A percentile compares a stretch with the other conserved stretches of the same genome.
phyloP scores from a whole-genome alignment of 2,888 invertebrate species.

The Anthoptus insignis region DNA sequence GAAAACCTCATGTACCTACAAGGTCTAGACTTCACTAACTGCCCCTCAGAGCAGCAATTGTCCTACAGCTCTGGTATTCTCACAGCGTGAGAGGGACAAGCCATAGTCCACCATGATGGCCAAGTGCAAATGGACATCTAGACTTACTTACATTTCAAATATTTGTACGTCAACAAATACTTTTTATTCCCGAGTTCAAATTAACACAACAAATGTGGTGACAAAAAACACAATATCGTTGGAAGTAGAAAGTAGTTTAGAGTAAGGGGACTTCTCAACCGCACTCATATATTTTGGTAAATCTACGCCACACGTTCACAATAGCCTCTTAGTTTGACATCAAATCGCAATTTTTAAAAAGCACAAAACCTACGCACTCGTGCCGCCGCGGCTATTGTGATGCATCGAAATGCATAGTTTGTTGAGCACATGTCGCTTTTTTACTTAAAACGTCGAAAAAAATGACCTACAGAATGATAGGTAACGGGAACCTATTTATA shows the following conservation, averaged over 20 bases:
- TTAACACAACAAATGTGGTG: not conserved
- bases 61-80: too few relatives aligned
- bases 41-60: too few relatives aligned
- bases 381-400: constrained; percentile 65
- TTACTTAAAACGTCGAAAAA: constrained; percentile 67
- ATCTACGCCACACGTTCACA: constrained; percentile 66
- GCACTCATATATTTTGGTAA: constrained; percentile 48
- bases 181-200: not conserved
- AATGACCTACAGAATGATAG: constrained; percentile 78
- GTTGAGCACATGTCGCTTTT: constrained; percentile 83
- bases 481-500: constrained; percentile 77
- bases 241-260: not conserved
- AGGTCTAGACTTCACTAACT: too few relatives aligned
- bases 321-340: constrained; percentile 71
- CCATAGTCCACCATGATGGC: too few relatives aligned
- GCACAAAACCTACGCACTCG: constrained; percentile 67
- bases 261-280: constrained; percentile 45
- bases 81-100: too few relatives aligned
- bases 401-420: constrained; percentile 84
- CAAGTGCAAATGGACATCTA: too few relatives aligned
- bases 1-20: too few relatives aligned
- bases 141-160: too few relatives aligned
- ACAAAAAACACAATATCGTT: not conserved
- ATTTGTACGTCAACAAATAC: not conserved
- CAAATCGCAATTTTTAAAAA: constrained; percentile 72